Evolutionary conservation across 2,113 vertebrate species (phyloP).

Genomic region (Myotis lucifugus): DNA sequence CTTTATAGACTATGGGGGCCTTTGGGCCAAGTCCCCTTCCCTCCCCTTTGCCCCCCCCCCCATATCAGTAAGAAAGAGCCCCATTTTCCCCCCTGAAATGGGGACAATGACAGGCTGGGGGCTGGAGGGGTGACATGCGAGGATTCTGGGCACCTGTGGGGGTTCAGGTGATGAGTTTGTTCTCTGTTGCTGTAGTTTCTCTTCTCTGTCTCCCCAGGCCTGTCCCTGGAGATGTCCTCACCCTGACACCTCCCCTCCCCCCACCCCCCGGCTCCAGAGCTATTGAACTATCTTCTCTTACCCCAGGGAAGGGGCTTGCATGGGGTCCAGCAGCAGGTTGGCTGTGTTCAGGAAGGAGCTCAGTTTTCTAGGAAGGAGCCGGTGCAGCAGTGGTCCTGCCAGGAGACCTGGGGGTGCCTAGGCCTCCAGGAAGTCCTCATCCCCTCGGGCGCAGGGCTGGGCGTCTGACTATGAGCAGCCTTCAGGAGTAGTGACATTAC

Average conservation of each 20-base stretch:
- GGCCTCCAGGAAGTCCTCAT: background rate
- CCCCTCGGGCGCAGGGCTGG: background rate
- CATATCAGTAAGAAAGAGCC: too few species aligned
- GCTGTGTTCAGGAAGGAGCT: background rate
- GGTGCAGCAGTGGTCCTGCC: too few species aligned
- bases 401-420: background rate
- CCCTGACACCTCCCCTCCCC: background rate
- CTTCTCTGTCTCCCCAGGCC: background rate
- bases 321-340: background rate
- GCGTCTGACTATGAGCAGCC: background rate
- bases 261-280: too few species aligned
- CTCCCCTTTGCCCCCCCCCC: background rate
- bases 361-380: background rate
- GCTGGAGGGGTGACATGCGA: background rate
- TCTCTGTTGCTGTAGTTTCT: background rate
- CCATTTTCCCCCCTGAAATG: background rate
- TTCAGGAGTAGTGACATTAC: background rate
- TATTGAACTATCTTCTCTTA: background rate
- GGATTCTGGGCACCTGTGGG: background rate
- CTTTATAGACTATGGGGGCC: background rate
- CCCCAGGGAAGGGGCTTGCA: background rate
- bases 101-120: background rate
- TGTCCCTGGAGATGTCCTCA: background rate
- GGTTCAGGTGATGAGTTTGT: background rate
- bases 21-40: background rate